Conservation (phyloP, 2,888 invertebrate species). For the Hyposoter didymator region DNA sequence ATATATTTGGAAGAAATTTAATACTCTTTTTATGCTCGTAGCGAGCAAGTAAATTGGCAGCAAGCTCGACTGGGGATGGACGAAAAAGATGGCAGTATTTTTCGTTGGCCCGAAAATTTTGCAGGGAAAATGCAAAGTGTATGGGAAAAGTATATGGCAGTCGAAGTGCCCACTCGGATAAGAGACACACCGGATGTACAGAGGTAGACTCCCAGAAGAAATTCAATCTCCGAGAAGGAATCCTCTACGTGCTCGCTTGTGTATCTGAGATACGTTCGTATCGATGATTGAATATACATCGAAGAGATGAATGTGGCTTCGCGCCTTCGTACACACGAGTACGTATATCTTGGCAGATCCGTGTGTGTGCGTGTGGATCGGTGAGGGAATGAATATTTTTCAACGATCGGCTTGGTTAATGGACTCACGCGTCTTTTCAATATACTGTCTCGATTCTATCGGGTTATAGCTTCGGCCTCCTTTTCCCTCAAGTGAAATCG, state of each 20-base stretch:
- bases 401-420: slow-evolving; percentile 53
- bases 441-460: slow-evolving; percentile 54
- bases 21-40: no score
- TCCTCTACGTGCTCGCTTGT: slow-evolving; percentile 59
- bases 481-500: slow-evolving; percentile 40
- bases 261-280: slow-evolving; percentile 61
- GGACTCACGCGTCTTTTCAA: slow-evolving; percentile 66
- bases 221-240: slow-evolving; percentile 67
- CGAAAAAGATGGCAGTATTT: background rate
- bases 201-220: slow-evolving; percentile 52
- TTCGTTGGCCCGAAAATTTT: slow-evolving; percentile 31
- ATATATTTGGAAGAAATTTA: no score
- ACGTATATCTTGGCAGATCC: background rate
- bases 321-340: slow-evolving; percentile 26
- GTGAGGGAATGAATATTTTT: slow-evolving; percentile 37
- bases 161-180: slow-evolving; percentile 14
- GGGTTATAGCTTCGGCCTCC: background rate
- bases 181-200: slow-evolving; percentile 50
- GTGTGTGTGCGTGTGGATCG: background rate
- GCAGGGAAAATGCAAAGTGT: slow-evolving; percentile 48
- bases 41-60: background rate
- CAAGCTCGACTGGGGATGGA: background rate
- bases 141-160: slow-evolving; percentile 37
- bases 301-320: slow-evolving; percentile 47
- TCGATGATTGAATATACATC: slow-evolving; percentile 68